Evolutionary conservation across 2,797 vertebrate genomes (phyloP), one percentile per base, ranked within the genome.

Genomic region (Silurus lanzhouensis): DNA sequence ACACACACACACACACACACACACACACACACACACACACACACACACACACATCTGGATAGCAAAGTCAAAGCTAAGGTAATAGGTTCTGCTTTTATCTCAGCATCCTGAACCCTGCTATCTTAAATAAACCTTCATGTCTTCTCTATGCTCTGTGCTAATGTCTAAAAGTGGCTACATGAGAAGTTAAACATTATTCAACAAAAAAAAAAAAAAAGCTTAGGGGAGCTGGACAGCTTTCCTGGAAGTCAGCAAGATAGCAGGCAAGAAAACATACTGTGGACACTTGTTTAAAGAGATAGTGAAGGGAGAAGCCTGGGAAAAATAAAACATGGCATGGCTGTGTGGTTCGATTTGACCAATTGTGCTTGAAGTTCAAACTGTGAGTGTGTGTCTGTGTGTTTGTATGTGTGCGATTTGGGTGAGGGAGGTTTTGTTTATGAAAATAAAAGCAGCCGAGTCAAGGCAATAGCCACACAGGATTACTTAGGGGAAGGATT

Each of bases 61-160:
- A 83, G 79, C 81, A 74, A 71, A 64, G 86, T 91, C 90, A 91
- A 86, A 82, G 74, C 72, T 75, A 67, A 58, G 63, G 82, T 87
- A 55, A 88, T 79, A 77, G 79, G 84, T 84, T 86, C 66, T 20
- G 61, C 83, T 90, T 93, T 94, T 94, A 95, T 95, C 93, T 89
- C 83, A 83, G 84, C 88, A 89, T 90, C 90, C 89, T 83, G 79
- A 63, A 81, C 81, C 19, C 80, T 67, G 84, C 84, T 91, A 88
- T 89, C 89, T 90, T 90, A 85, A 89, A 81, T 87, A 90, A 90
- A 89, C 88, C 85, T 81, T 38, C 66, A 63, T 78, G 80, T 87
- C 38, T 87, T 89, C 86, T 84, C 38, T 20, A 20, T 64, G n/a
- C 63, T 14, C 52, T 68, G 61, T 15, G 80, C 77, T 52, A 58